These are phyloP conservation scores for Zalophus californianus DNA, from an alignment of 2,797 vertebrate species.

Conservation along the genomic window DNA sequence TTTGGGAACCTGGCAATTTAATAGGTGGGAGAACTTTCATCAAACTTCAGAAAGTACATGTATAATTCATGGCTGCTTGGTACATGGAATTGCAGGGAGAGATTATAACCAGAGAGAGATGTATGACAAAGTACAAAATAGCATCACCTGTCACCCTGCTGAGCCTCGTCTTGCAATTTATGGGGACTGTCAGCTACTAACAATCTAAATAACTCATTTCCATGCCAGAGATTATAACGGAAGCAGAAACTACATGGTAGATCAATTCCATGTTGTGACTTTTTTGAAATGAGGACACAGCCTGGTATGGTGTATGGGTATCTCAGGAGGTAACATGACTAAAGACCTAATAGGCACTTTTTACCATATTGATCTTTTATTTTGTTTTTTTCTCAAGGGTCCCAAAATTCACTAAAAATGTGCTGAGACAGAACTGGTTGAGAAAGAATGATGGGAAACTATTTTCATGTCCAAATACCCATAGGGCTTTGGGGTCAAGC, in stretches of 20 bases:
- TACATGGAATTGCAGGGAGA: background rate
- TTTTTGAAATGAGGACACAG: conserved; percentile 32
- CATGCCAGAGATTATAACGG: conserved; percentile 55
- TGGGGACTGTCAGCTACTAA: conserved; percentile 56
- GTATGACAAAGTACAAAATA: background rate
- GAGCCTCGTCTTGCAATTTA: conserved; percentile 51
- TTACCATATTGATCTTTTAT: background rate
- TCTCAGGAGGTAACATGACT: background rate
- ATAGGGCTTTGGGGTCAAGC: background rate
- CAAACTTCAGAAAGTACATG: conserved; percentile 58
- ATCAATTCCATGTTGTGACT: conserved; percentile 41
- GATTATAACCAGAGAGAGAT: background rate
- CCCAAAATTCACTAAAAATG: conserved; percentile 32
- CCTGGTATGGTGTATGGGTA: background rate
- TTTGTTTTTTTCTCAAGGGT: background rate
- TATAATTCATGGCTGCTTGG: conserved; percentile 55
- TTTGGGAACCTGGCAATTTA: conserved; percentile 60
- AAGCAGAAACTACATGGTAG: conserved; percentile 61
- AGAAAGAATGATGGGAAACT: background rate
- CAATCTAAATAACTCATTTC: conserved; percentile 64
- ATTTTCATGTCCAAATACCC: background rate
- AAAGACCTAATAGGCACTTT: background rate
- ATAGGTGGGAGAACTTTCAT: conserved; percentile 56
- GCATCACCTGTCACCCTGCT: conserved; percentile 14
- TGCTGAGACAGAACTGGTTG: background rate